phyloP scores from a whole-genome alignment of 2,888 invertebrate species.

The Dynastes hyllus region DNA sequence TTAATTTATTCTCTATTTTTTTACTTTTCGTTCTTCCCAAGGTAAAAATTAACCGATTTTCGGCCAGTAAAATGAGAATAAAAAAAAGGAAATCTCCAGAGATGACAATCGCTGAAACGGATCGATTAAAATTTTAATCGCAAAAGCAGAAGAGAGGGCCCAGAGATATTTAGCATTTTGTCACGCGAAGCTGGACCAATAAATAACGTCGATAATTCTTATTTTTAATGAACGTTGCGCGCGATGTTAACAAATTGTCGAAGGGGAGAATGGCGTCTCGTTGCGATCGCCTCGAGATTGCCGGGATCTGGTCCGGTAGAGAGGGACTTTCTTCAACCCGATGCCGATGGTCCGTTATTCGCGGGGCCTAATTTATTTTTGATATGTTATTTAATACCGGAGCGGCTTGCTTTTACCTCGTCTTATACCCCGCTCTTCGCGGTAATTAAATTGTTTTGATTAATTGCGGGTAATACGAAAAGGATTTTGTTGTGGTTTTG shows the following conservation, averaged over 20 bases:
- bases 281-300: no score
- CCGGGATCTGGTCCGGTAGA: no score
- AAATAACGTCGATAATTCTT: constrained; percentile 37
- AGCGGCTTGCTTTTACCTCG: constrained; percentile 33
- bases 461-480: constrained; percentile 23
- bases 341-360: constrained; percentile 31
- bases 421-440: background rate
- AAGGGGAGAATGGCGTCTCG: background rate
- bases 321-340: no score
- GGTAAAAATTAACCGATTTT: background rate
- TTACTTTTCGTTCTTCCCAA: background rate
- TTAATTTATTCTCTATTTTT: background rate
- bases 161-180: constrained; percentile 19
- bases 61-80: background rate
- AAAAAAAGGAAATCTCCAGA: background rate
- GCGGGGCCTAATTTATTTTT: constrained; percentile 45
- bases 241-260: constrained; percentile 46
- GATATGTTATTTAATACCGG: constrained; percentile 47
- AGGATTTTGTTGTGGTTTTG: background rate
- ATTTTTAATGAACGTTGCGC: constrained; percentile 44
- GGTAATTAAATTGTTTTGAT: constrained; percentile 48
- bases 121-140: constrained; percentile 32
- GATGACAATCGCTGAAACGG: constrained; percentile 14
- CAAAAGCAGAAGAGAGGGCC: background rate
- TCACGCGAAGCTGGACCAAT: constrained; percentile 2